phyloP scores from a whole-genome alignment of 2,888 invertebrate species.

The Plagodis pulveraria region DNA sequence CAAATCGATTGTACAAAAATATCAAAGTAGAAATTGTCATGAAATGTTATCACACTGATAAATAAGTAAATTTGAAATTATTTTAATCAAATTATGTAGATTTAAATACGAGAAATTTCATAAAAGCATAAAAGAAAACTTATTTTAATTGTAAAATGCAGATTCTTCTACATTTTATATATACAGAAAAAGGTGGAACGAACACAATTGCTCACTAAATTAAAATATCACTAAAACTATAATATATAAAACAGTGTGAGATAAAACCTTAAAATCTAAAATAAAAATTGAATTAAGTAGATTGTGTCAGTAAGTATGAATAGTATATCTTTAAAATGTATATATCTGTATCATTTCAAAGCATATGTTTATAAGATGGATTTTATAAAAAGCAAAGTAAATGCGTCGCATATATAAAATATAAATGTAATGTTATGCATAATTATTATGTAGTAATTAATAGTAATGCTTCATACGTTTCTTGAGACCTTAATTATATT shows the following conservation, averaged over 20 bases:
- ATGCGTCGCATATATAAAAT: neutral
- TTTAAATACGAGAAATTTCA: neutral
- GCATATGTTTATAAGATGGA: neutral
- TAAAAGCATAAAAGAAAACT: slow-evolving; percentile 4
- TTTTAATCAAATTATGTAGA: neutral
- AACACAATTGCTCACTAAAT: slow-evolving; percentile 49
- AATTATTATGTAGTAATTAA: too few relatives aligned
- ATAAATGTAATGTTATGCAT: neutral
- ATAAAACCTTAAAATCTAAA: slow-evolving; percentile 12
- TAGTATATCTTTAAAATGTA: neutral
- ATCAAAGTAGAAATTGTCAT: neutral
- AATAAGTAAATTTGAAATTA: slow-evolving; percentile 3
- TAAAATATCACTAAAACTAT: slow-evolving; percentile 5
- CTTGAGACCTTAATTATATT: slow-evolving; percentile 5
- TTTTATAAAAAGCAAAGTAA: neutral
- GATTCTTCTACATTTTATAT: slow-evolving; percentile 25
- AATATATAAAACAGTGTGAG: slow-evolving; percentile 19
- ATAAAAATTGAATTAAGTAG: slow-evolving; percentile 6
- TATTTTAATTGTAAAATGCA: slow-evolving; percentile 23
- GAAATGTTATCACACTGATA: too few relatives aligned
- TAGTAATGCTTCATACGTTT: too few relatives aligned
- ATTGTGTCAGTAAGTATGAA: slow-evolving; percentile 1
- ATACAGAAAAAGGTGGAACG: slow-evolving; percentile 64
- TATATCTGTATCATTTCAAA: neutral
- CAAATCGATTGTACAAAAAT: neutral